These are phyloP conservation scores for human (Homo sapiens) DNA, from an alignment of 2,113 vertebrate genomes.

Conservation along the genomic window GRCh38 chr9:7807501-7808000, in stretches of 20 bases:
- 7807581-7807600: background rate
- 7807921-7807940: background rate
- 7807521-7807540: background rate
- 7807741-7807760: background rate
- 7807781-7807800: background rate
- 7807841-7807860: background rate
- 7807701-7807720: background rate
- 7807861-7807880: background rate
- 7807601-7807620: background rate
- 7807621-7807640: background rate
- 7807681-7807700: background rate
- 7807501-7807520: background rate
- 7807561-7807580: background rate
- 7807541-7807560: background rate
- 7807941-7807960: background rate
- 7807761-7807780: background rate
- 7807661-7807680: background rate
- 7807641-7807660: background rate
- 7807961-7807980: background rate
- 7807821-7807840: background rate
- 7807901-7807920: background rate
- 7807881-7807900: background rate
- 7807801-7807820: background rate
- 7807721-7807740: background rate
- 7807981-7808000: slow-evolving; percentile 5